A percentile compares a stretch with the other conserved stretches of the same genome.
phyloP scores from a whole-genome alignment of 2,113 vertebrate genomes.

The Brachypodius melanocephalos region DNA sequence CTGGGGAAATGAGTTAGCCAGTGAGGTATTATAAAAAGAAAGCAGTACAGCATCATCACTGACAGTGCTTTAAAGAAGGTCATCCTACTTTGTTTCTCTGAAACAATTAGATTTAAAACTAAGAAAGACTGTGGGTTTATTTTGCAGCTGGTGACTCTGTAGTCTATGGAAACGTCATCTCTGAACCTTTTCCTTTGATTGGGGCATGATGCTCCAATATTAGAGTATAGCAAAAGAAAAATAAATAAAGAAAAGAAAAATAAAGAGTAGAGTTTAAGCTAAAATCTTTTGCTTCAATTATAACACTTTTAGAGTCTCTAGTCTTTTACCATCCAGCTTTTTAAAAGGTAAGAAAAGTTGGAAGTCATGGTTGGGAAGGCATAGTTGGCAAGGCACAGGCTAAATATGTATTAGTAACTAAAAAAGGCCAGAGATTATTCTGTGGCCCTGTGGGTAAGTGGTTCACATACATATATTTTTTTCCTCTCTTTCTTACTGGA shows the following conservation, averaged over 20 bases:
- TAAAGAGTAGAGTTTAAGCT: background rate
- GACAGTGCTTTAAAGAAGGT: background rate
- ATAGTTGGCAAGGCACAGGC: background rate
- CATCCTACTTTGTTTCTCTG: background rate
- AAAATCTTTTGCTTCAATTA: background rate
- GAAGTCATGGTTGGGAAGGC: fast-evolving
- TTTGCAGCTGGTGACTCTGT: background rate
- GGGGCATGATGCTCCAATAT: background rate
- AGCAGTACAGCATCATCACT: background rate
- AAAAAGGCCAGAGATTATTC: background rate
- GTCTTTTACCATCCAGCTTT: background rate
- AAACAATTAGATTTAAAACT: background rate
- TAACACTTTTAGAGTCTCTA: background rate
- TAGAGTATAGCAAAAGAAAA: background rate
- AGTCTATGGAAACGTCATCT: background rate
- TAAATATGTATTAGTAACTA: background rate
- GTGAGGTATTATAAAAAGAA: background rate
- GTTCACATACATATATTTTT: background rate
- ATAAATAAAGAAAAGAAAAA: no score
- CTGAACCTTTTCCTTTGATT: background rate
- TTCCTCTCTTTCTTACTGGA: background rate
- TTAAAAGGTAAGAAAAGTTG: background rate
- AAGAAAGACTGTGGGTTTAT: background rate
- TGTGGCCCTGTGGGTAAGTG: background rate
- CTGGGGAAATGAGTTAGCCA: background rate